Evolutionary conservation across 2,797 vertebrate species (phyloP), one percentile per base, ranked within the genome.

Genomic region (Gadopsis marmoratus): DNA sequence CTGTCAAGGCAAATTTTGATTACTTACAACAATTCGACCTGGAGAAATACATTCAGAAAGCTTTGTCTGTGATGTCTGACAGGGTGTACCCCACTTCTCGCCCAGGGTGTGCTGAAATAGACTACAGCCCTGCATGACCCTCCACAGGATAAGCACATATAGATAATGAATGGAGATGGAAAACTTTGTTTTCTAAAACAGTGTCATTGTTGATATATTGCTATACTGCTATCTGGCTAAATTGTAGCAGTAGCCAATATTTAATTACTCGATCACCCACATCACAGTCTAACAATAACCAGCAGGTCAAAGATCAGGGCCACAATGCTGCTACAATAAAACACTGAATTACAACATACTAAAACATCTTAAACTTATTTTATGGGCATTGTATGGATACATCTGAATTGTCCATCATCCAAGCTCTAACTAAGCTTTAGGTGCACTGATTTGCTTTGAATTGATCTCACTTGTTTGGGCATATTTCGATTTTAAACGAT

Each of bases 291-390:
- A 31, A 48, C 16, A 54, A 9, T 29, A 14, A 45, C 23, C 29
- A 39, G 55, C n/a, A 56, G 60, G 50, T 75, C 48, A 60, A 75
- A 67, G 55, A 37, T 67, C 31, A 35, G 45, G 13, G 6, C 4
- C 50, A 17, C 58, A 13, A 53, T 10, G 45, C 14, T 47, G 23
- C 45, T 23, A 3, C 26, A 62, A 47, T 37, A 13, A 35, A 66
- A 39, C 11, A 21, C 6, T 33, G 14, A 55, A 2, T 45, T 4
- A 21, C 11, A 53, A 33, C 19, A 17, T 16, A 29, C 6, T n/a
- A 26, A 26, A 47, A 62, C 48, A 69, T 19, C 6, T 51, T 4
- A 68, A 31, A 72, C 26, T 14, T 23, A 71, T 26, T 47, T 54
- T 55, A 39, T 7, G 6, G 33, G 2, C 6, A 31, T 4, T 23